These are phyloP conservation scores for Gonocerus acuteangulatus DNA, from an alignment of 2,888 invertebrate species.

Conservation along the genomic window DNA sequence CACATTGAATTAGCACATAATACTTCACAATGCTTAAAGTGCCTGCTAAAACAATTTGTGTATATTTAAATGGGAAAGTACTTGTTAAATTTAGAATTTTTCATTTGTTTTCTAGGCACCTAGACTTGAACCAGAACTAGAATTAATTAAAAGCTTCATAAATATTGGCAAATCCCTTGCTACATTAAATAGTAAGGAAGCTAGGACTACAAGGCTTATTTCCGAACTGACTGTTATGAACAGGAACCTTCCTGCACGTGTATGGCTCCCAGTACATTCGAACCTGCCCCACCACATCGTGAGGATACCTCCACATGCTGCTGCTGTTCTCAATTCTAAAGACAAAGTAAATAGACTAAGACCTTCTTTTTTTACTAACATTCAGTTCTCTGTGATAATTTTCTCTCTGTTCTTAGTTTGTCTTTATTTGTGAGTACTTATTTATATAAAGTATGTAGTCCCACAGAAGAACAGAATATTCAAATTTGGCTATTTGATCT, in stretches of 20 bases:
- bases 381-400: background rate
- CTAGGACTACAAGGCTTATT: conserved; percentile 82
- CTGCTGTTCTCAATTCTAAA: conserved; percentile 97
- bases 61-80: no score
- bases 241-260: conserved; percentile 92
- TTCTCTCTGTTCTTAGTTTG: background rate
- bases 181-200: conserved; percentile 76
- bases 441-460: no score
- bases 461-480: no score
- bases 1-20: no score
- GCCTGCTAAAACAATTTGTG: no score
- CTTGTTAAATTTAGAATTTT: no score
- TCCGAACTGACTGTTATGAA: conserved; percentile 90
- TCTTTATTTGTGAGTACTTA: background rate
- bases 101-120: conserved; percentile 57
- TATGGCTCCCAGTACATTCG: conserved; percentile 90
- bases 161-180: conserved; percentile 76
- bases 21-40: no score
- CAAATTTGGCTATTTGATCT: no score
- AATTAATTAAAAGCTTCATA: conserved; percentile 81
- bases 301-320: conserved; percentile 92
- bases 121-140: conserved; percentile 71
- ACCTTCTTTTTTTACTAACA: no score
- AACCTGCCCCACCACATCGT: conserved; percentile 81
- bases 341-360: conserved; percentile 60